Base-by-base conservation (phyloP, 2,797 vertebrate genomes). In the Acanthopagrus latus region DNA sequence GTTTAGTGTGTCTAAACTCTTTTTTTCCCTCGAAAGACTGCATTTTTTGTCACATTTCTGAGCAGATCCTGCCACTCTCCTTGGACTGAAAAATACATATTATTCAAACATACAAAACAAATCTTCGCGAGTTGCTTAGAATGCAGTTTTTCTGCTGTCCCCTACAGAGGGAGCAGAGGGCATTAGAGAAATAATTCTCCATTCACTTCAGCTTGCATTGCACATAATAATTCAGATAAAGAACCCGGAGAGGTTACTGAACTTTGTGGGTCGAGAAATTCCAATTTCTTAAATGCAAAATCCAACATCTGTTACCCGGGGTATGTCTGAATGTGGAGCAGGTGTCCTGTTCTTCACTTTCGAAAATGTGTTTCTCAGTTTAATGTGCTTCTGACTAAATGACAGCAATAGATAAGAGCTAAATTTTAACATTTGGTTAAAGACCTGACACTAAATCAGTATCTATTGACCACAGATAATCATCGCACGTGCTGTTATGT, bases 281-380 rank as follows among this genome's bases (percentile, higher is more conserved):
- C 57, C 23, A 9, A 59, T 79, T 67, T 64, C 77, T 54, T 54
- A 46, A 75, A 86, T 71, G 52, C 50, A 79, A 79, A 77, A n/a
- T 82, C 47, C 46, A 60, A 38, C 54, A 38, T 60, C 27, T 18
- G 38, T 80, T 69, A 81, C 51, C 20, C 20, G 41, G n/a, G 25
- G 57, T 43, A 76, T n/a, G 17, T 63, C 60, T 76, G 46, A 71
- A 56, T 60, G 54, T n/a, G 60, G 50, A 64, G 72, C 68, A 72
- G 18, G 16, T 67, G 38, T 67, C 27, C 74, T 43, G 48, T 5
- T 57, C 16, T 56, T 20, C 17, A 9, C n/a, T 71, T 56, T 13
- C 76, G 73, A 29, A 77, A 76, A 74, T 5, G 3, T 6, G 5
- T 55, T 51, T 72, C 14, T 74, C 11, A 41, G 33, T 12, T 48